These are phyloP conservation scores for Misgurnus anguillicaudatus DNA, from an alignment of 2,113 vertebrate genomes.

Conservation along the genomic window DNA sequence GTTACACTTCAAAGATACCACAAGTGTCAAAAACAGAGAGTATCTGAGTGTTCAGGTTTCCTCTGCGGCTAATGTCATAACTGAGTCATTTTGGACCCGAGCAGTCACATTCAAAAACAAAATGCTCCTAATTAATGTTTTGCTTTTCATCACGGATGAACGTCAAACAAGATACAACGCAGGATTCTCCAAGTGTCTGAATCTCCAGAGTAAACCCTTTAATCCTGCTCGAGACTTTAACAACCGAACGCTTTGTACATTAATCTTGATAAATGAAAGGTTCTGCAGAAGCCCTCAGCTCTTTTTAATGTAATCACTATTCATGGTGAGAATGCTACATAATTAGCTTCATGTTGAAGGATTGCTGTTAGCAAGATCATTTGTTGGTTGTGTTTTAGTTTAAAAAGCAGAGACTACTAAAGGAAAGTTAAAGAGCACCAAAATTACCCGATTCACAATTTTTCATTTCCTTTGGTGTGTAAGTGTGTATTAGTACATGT, in stretches of 20 bases:
- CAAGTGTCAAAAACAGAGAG: slow-evolving; percentile 26
- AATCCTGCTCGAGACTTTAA: slow-evolving; percentile 17
- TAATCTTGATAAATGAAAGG: slow-evolving; percentile 39
- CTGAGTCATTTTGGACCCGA: background rate
- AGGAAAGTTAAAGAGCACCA: slow-evolving; percentile 3
- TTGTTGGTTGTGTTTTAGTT: slow-evolving; percentile 30
- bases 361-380: slow-evolving; percentile 22
- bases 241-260: slow-evolving; percentile 2
- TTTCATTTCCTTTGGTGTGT: no score
- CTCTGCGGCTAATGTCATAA: background rate
- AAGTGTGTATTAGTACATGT: no score
- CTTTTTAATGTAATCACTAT: slow-evolving; percentile 24
- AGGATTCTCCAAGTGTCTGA: slow-evolving; percentile 5
- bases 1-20: slow-evolving; percentile 55
- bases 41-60: slow-evolving; percentile 12
- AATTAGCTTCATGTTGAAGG: slow-evolving; percentile 34
- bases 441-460: no score
- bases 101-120: slow-evolving; percentile 28
- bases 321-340: slow-evolving; percentile 18
- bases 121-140: slow-evolving; percentile 27
- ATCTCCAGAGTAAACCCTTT: slow-evolving; percentile 16
- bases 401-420: slow-evolving; percentile 31
- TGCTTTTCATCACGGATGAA: slow-evolving; percentile 28
- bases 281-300: background rate
- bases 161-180: slow-evolving; percentile 21